Base-by-base conservation (phyloP, 2,113 vertebrate genomes). In the Prolemur simus region DNA sequence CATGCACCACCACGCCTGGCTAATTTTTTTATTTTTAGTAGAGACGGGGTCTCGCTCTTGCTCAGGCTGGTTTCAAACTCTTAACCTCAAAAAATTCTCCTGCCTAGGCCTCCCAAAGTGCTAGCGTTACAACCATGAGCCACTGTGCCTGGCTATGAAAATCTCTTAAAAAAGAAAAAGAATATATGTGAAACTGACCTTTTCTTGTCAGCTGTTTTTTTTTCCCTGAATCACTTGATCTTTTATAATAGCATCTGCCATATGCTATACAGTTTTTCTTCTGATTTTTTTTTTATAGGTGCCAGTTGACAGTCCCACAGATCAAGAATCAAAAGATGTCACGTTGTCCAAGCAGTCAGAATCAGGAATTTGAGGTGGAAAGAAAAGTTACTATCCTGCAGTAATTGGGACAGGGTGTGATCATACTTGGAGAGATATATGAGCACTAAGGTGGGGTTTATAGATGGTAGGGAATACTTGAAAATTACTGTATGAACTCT, bases 301-400 rank as follows among this genome's bases (percentile, higher is more conserved):
- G 20, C 98, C 98, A 74, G 98, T 98, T 73, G 98, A 98, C 32
- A 98, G 98, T 95, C 98, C 98, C 58, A 90, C 87, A 89, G 98
- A 98, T 81, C 89, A 96, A 90, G 98, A 98, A 92, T 96, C 88
- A 27, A 97, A 96, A 86, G 47, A 39, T 8, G 69, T 96, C 60
- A 42, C 94, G 0, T 95, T 96, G 87, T 98, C 97, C 91, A 87
- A 82, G 29, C 98, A 98, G 29, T 98, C 97, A 17, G 96, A 98
- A 17, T 92, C 96, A 0, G 77, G 89, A 89, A 96, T 99, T 34
- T 98, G 96, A 98, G 71, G 14, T 82, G 56, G 88, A 52, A 91
- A 63, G 60, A 91, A 92, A 86, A 47, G 45, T 25, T 15, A 63
- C 17, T 73, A 71, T 93, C 74, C 14, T 82, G 92, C 86, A 58